Conservation (phyloP, 2,113 vertebrate genomes). For the Puma concolor region DNA sequence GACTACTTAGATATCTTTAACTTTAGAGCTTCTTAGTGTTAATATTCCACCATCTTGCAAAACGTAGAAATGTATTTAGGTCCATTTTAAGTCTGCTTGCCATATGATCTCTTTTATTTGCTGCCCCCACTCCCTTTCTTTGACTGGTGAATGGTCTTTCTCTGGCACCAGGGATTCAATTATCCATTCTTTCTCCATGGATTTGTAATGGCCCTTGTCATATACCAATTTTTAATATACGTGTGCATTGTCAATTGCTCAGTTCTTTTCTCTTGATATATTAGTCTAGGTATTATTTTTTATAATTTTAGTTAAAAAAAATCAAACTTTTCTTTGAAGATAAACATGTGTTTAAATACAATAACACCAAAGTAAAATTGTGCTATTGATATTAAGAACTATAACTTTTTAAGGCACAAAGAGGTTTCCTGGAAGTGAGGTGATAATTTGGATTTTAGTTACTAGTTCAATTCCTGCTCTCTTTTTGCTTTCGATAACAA, state of each 20-base stretch:
- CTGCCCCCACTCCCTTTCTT: not conserved
- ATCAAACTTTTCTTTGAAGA: not conserved
- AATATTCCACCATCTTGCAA: not conserved
- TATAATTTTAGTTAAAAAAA: not conserved
- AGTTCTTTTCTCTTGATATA: not conserved
- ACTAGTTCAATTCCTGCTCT: not conserved
- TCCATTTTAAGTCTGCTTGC: not conserved
- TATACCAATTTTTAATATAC: not conserved
- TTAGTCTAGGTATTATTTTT: not conserved
- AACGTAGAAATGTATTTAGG: not conserved
- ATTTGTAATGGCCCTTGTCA: not conserved
- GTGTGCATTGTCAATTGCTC: not conserved
- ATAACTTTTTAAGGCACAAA: not conserved
- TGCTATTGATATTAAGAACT: not conserved
- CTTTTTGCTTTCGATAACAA: constrained; percentile 63
- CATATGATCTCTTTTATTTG: not conserved
- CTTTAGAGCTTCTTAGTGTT: not conserved
- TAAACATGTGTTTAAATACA: not conserved
- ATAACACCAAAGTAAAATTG: not conserved
- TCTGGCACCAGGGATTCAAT: not conserved
- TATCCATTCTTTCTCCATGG: not conserved
- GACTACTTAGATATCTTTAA: not conserved
- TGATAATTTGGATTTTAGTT: constrained; percentile 41
- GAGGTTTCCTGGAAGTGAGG: constrained; percentile 46
- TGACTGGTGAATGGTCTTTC: not conserved